These are phyloP conservation scores for Hyposoter didymator DNA, from an alignment of 2,888 invertebrate species.

Conservation along the genomic window DNA sequence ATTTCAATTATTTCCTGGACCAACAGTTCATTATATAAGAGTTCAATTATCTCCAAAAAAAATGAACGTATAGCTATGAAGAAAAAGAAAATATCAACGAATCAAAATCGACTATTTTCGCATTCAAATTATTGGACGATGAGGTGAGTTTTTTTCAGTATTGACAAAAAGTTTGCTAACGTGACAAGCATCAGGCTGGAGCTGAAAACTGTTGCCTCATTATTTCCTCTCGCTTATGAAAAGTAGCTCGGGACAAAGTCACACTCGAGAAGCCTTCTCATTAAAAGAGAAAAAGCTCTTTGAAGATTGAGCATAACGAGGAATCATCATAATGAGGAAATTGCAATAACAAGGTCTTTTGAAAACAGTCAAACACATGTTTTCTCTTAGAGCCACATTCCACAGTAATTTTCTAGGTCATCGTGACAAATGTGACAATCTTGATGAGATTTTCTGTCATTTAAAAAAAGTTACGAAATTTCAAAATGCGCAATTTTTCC, in stretches of 20 bases:
- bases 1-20: too few relatives aligned
- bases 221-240: conserved; percentile 5
- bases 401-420: neutral
- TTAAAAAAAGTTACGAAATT: neutral
- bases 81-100: too few relatives aligned
- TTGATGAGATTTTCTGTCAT: neutral
- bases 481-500: neutral
- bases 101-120: too few relatives aligned
- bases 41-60: too few relatives aligned
- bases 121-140: too few relatives aligned
- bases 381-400: neutral
- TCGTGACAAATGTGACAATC: neutral
- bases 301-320: neutral
- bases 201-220: conserved; percentile 2
- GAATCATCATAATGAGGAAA: neutral
- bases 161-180: neutral
- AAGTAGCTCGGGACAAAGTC: neutral
- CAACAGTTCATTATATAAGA: too few relatives aligned
- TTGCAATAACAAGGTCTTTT: neutral
- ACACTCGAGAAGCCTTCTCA: neutral
- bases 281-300: neutral
- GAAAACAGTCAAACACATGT: neutral
- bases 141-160: neutral
- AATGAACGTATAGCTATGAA: too few relatives aligned
- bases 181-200: neutral